Evolutionary conservation across 2,888 invertebrate genomes (phyloP), one percentile per base, ranked within the genome.

Genomic region (Drosophila differens): DNA sequence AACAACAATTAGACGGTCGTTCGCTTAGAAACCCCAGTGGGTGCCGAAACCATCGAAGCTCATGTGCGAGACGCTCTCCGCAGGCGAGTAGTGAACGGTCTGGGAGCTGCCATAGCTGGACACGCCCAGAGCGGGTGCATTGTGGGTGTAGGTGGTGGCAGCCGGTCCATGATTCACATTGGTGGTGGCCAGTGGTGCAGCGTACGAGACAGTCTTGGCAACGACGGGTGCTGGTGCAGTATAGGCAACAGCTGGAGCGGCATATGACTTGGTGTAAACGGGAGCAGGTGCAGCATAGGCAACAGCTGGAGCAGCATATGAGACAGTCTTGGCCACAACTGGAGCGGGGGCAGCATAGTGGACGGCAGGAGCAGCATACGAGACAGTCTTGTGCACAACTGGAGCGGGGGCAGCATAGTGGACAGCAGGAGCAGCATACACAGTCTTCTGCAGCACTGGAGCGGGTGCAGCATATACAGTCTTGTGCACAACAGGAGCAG

Each of bases 21-120:
- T 51, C 49, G 52, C 62, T 95, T 95, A 96, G 95, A 95, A 96
- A 85, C 94, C 95, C 94, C 96, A 96, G 85, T 95, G 94, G 84
- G 95, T 94, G 82, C 95, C 95, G 69, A 95, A 94, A 78, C 95
- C 96, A 83, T 94, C 94, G 94, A 96, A 96, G 85, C 95, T 93
- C 76, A 95, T 95, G 92, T 96, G 95, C 61, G 96, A 95, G 54
- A 95, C 95, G 72, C 94, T 95, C 80, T 95, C 94, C 52, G 95
- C 95, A 61, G 95, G 95, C 51, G 94, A 78, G 92, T 94, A 85
- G 90, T 93, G 85, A 76, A 95, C 91, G 62, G 93, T 92, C 81
- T 89, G 82, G 93, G 93, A 57, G 93, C 94, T 86, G 61, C 85
- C 81, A 83, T 92, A 89, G 90, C 90, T 82, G 67, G 91, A 83